phyloP scores from a whole-genome alignment of 2,888 invertebrate genomes.

The Ceriagrion tenellum region DNA sequence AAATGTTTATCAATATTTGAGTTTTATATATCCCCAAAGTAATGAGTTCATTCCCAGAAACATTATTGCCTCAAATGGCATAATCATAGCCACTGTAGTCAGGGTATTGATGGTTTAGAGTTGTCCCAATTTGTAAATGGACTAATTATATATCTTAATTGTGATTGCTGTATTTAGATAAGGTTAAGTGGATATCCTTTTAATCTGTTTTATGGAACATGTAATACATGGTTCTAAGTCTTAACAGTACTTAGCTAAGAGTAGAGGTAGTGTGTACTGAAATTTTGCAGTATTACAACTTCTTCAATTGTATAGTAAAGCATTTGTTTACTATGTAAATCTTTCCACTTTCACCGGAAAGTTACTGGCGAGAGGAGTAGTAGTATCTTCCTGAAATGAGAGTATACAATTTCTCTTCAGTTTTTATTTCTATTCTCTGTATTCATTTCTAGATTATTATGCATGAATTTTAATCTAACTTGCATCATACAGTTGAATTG shows the following conservation, averaged over 20 bases:
- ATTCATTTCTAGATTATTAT: neutral
- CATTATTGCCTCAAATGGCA: constrained; percentile 8
- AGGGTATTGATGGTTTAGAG: constrained; percentile 42
- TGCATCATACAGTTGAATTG: neutral
- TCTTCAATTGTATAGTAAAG: neutral
- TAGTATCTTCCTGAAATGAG: neutral
- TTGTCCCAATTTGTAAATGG: constrained; percentile 57
- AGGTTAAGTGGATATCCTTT: constrained; percentile 21
- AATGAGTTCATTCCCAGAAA: neutral
- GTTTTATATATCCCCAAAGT: neutral
- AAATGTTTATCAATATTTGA: neutral
- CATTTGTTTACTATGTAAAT: neutral
- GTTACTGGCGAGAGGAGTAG: neutral
- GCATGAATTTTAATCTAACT: neutral
- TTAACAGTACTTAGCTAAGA: neutral
- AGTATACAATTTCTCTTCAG: neutral
- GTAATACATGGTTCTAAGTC: constrained; percentile 24
- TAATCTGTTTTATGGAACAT: constrained; percentile 17
- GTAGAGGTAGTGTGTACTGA: neutral
- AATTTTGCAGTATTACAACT: neutral
- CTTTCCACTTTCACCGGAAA: neutral
- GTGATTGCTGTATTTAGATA: constrained; percentile 42
- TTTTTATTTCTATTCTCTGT: neutral
- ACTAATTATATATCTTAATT: neutral
- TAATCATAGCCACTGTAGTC: constrained; percentile 62